Conservation (phyloP, 2,113 vertebrate genomes). For the Oophaga pumilio region DNA sequence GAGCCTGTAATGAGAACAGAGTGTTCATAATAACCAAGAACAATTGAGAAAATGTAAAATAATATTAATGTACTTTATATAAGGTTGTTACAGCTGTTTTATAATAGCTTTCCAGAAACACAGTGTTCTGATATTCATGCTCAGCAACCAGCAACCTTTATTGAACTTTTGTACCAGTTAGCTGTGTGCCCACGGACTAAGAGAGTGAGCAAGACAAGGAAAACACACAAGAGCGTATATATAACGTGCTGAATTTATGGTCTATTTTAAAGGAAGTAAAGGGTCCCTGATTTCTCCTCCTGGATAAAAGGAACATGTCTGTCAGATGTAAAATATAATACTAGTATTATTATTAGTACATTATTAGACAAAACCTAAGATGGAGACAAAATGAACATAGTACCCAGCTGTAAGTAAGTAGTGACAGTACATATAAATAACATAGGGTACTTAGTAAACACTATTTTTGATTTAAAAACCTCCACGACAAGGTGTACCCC, state of each 20-base stretch:
- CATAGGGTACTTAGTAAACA: too few species aligned
- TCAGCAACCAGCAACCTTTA: slow-evolving; percentile 9
- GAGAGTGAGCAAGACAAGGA: not conserved
- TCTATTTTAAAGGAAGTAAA: not conserved
- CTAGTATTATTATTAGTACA: not conserved
- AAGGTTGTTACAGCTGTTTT: not conserved
- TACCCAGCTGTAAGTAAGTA: too few species aligned
- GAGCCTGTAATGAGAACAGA: slow-evolving; percentile 74
- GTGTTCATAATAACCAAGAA: not conserved
- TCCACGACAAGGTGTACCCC: too few species aligned
- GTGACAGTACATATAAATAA: too few species aligned
- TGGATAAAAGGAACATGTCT: not conserved
- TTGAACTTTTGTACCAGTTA: slow-evolving; percentile 10
- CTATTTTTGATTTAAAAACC: too few species aligned
- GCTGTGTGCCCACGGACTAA: not conserved
- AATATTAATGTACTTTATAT: not conserved
- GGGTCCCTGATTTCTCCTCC: not conserved
- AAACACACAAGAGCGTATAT: not conserved
- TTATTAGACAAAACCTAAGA: too few species aligned
- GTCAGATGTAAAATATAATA: not conserved
- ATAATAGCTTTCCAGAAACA: not conserved
- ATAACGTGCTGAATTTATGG: not conserved
- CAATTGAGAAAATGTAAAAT: not conserved
- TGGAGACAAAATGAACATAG: too few species aligned
- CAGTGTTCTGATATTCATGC: not conserved